A percentile compares a stretch with the other conserved stretches of the same genome.
Evolutionary conservation across 92 coral and sea anemone species (phyloP).

Genomic region (Phenganax marumi): DNA sequence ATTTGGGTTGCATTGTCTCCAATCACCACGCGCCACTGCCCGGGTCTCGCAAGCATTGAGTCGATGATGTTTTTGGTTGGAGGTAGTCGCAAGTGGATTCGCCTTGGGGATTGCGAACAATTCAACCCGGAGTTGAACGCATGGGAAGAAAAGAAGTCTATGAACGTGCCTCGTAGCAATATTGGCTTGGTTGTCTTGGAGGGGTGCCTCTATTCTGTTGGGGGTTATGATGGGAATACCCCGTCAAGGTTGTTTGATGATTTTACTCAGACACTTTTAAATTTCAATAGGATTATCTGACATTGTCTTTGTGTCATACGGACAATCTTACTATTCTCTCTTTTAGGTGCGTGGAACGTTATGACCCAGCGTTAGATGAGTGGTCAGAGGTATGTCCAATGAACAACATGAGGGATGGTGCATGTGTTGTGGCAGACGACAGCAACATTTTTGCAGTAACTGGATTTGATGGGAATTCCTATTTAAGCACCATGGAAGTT

Average conservation of each 20-base stretch:
- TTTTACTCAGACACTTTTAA: too few relatives aligned
- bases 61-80: constrained; percentile 82
- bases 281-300: too few relatives aligned
- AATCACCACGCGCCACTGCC: constrained; percentile 81
- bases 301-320: too few relatives aligned
- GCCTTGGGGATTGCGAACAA: constrained; percentile 74
- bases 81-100: constrained; percentile 90
- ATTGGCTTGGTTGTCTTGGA: constrained; percentile 81
- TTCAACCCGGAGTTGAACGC: constrained; percentile 75
- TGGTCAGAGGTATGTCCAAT: constrained; percentile 81
- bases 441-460: constrained; percentile 78
- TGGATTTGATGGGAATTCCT: constrained; percentile 90
- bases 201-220: constrained; percentile 77
- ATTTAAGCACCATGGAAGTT: constrained; percentile 86
- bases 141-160: constrained; percentile 73
- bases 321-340: background rate
- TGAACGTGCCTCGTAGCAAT: constrained; percentile 82
- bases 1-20: constrained; percentile 74
- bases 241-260: constrained; percentile 70
- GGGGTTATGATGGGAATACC: constrained; percentile 90
- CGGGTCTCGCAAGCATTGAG: constrained; percentile 81
- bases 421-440: constrained; percentile 91
- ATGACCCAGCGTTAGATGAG: constrained; percentile 70
- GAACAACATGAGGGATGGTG: constrained; percentile 95
- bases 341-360: constrained; percentile 79